These are phyloP conservation scores for Octodonta nipae DNA, from an alignment of 2,888 invertebrate genomes.

Conservation along the genomic window DNA sequence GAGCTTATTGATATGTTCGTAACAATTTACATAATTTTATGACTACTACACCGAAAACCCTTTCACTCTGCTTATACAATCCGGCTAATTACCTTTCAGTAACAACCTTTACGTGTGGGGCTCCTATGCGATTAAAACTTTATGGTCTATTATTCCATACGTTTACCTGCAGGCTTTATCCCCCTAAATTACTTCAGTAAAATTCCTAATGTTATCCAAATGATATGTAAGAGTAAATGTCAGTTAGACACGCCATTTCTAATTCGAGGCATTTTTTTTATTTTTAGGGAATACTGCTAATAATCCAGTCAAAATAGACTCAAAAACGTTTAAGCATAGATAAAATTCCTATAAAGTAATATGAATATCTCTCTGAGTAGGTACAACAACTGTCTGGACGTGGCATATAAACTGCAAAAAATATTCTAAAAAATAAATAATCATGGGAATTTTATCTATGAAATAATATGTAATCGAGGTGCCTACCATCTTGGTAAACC, in stretches of 20 bases:
- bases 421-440: no score
- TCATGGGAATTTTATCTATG: no score
- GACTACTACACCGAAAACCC: constrained; percentile 6
- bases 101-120: constrained; percentile 15
- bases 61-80: no score
- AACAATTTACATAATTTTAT: constrained; percentile 2
- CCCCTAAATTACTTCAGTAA: constrained; percentile 18
- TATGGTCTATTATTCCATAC: constrained; percentile 16
- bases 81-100: constrained; percentile 10
- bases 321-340: no score
- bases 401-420: no score
- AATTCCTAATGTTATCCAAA: constrained; percentile 19
- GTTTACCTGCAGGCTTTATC: constrained; percentile 16
- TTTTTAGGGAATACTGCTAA: no score
- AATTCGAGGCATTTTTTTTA: constrained; percentile 9
- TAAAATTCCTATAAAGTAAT: no score
- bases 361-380: no score
- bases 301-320: no score
- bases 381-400: no score
- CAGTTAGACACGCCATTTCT: constrained; percentile 12
- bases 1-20: constrained; percentile 1
- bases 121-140: constrained; percentile 13
- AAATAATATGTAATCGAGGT: no score
- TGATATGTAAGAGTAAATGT: constrained; percentile 19
- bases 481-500: no score